phyloP scores from a whole-genome alignment of 2,797 vertebrate genomes.

The Phataginus tetradactyla region DNA sequence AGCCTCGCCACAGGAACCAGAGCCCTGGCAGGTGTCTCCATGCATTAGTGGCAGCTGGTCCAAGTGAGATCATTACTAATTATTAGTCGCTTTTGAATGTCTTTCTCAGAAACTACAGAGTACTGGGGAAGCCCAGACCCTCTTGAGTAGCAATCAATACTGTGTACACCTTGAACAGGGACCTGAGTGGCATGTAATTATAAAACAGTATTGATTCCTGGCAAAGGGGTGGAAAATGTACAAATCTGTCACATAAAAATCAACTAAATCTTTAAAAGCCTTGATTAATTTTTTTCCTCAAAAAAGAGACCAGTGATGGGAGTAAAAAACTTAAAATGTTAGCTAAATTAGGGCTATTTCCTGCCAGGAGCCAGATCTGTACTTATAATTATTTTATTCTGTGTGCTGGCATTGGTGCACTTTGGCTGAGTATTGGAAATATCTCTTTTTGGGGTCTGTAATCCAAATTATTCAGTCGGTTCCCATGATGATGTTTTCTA shows the following conservation, averaged over 20 bases:
- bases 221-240: slow-evolving; percentile 60
- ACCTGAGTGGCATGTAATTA: slow-evolving; percentile 74
- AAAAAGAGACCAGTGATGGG: slow-evolving; percentile 61
- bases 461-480: slow-evolving; percentile 49
- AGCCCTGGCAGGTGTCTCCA: neutral
- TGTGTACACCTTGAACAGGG: neutral
- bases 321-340: slow-evolving; percentile 61
- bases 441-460: slow-evolving; percentile 54
- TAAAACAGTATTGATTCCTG: slow-evolving; percentile 73
- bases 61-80: slow-evolving; percentile 72
- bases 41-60: slow-evolving; percentile 32
- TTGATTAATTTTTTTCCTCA: slow-evolving; percentile 55
- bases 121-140: slow-evolving; percentile 40
- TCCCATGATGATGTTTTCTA: slow-evolving; percentile 15
- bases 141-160: slow-evolving; percentile 63
- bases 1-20: slow-evolving; percentile 3
- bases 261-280: slow-evolving; percentile 68
- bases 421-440: slow-evolving; percentile 38
- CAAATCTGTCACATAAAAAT: slow-evolving; percentile 65
- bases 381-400: slow-evolving; percentile 69
- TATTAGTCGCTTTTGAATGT: slow-evolving; percentile 71
- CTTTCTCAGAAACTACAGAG: slow-evolving; percentile 69
- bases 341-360: slow-evolving; percentile 60
- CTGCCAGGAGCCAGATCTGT: slow-evolving; percentile 62
- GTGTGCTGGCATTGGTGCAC: slow-evolving; percentile 1